These are phyloP conservation scores for Metridium senile DNA, from an alignment of 92 coral and sea anemone genomes.

Conservation along the genomic window DNA sequence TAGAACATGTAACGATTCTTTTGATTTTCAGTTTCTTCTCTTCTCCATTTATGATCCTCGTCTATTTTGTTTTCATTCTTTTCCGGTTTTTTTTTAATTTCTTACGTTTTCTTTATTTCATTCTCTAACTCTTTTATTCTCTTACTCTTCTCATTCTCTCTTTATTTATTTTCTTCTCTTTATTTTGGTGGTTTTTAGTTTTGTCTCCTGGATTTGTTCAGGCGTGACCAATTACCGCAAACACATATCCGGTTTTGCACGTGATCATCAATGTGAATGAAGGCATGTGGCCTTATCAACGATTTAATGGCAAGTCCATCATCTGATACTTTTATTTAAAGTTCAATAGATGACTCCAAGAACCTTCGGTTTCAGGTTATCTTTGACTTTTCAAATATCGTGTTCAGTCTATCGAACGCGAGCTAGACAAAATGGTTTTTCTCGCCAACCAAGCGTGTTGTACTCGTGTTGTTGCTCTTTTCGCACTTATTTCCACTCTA, in stretches of 20 bases:
- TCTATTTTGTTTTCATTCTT: too few relatives aligned
- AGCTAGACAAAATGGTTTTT: background rate
- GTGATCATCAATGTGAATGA: background rate
- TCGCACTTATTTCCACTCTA: background rate
- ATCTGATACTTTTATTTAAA: background rate
- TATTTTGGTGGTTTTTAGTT: too few relatives aligned
- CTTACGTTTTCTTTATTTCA: too few relatives aligned
- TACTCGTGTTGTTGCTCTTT: background rate
- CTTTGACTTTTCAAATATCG: background rate
- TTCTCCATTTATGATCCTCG: too few relatives aligned
- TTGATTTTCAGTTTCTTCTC: too few relatives aligned
- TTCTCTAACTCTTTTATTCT: too few relatives aligned
- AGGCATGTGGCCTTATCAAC: background rate
- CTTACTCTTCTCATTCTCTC: too few relatives aligned
- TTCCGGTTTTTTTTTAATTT: too few relatives aligned
- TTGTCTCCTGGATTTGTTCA: too few relatives aligned
- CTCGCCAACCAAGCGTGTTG: background rate
- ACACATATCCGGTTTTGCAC: background rate
- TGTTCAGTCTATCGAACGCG: background rate
- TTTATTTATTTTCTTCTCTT: too few relatives aligned
- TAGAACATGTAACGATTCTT: too few relatives aligned
- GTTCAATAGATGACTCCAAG: background rate
- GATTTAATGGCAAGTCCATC: background rate
- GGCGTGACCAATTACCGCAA: too few relatives aligned
- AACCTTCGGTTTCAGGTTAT: background rate